Base-by-base conservation (phyloP, 1,140 invertebrate genomes). In the Bombus confusus region DNA sequence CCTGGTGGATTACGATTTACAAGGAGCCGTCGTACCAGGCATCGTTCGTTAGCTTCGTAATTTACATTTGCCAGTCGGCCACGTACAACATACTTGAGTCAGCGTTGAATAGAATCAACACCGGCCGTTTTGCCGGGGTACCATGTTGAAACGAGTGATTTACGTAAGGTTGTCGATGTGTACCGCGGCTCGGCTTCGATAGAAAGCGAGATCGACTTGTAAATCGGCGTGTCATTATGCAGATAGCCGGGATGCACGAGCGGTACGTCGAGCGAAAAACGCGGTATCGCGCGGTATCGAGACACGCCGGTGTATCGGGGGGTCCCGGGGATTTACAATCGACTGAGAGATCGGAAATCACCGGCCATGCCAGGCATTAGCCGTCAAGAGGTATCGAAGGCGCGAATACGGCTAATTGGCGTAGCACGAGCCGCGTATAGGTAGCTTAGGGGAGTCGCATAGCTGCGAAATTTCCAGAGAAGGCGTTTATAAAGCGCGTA, bases 401-500 rank as follows among this genome's bases (percentile, higher is more conserved):
- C 88, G 88, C 75, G 88, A 88, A 90, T 86, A 66, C 79, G 83
- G 85, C 84, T 91, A 90, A 91, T 91, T 91, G 90, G 69, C 89
- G 84, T 88, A 86, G 83, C 86, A 80, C 83, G 88, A 91, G 80
- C 73, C 78, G 57, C 74, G 77, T 81, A 57, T 75, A 64, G 64
- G 71, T 82, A 83, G 87, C 89, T 88, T 75, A 72, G 73, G 83
- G 83, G 69, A 39, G 31, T 39, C 71, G 79, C 78, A 79, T 85
- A 84, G 79, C 85, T 77, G 87, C 69, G 86, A 92, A 91, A 92
- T 92, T 90, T 88, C 82, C 89, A 86, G 92, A 86, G 69, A 62
- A 77, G 87, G 78, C 87, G 88, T 83, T 91, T 91, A 90, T 90
- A 89, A 90, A 88, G 85, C 88, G 88, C 88, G 71, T 62, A 83